A percentile compares a stretch with the other conserved stretches of the same genome.
Evolutionary conservation across 2,797 vertebrate species (phyloP).

Genomic region (Catostomus latipinnis): DNA sequence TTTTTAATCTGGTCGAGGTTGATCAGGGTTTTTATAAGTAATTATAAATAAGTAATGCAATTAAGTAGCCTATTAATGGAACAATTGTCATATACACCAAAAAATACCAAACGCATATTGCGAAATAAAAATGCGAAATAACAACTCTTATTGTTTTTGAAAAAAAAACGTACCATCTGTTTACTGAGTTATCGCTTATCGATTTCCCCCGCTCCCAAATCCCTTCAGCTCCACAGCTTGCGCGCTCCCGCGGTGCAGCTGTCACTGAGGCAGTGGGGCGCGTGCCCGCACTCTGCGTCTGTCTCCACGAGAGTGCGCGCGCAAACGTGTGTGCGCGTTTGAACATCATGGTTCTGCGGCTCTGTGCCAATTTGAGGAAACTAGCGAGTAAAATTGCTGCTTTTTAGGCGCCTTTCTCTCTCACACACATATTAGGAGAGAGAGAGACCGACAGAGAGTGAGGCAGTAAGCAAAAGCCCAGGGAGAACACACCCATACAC

Average conservation of each 20-base stretch:
- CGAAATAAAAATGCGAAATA: not conserved
- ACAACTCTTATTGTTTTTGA: slow-evolving; percentile 6
- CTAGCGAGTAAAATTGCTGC: not conserved
- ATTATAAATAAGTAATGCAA: too few species aligned
- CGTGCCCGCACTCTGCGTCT: slow-evolving; percentile 26
- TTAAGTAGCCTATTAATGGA: too few species aligned
- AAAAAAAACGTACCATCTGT: slow-evolving; percentile 21
- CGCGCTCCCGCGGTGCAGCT: slow-evolving; percentile 41
- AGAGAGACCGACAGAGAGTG: not conserved
- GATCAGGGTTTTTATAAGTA: too few species aligned
- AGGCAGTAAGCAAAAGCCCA: not conserved
- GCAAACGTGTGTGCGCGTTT: not conserved
- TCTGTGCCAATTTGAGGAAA: slow-evolving; percentile 68
- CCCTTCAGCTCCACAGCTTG: not conserved
- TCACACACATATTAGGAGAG: slow-evolving; percentile 5
- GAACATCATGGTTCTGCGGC: slow-evolving; percentile 52
- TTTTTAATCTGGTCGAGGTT: too few species aligned
- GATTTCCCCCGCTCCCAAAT: not conserved
- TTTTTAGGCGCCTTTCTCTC: slow-evolving; percentile 11
- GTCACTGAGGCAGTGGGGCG: slow-evolving; percentile 23
- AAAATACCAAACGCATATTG: too few species aligned
- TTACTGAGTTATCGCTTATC: not conserved
- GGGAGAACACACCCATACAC: not conserved
- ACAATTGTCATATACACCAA: too few species aligned
- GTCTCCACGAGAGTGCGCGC: not conserved